A percentile compares a stretch with the other conserved stretches of the same genome.
Conservation (phyloP, 1,140 invertebrate species). For the Stenopsyche tienmushanensis region DNA sequence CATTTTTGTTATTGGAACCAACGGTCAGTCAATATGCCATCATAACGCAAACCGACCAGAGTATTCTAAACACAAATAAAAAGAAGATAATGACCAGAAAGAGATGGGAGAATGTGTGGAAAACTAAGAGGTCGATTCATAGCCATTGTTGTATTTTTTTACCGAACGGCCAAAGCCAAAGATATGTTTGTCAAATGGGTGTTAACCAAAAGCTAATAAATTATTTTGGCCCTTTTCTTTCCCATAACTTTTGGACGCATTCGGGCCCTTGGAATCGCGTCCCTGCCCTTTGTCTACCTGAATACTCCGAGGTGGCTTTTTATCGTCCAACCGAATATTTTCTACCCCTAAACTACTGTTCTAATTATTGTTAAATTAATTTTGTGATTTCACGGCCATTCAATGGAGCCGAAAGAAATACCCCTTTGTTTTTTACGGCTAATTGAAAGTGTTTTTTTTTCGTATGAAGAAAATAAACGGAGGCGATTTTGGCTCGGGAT, state of each 20-base stretch:
- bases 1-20: neutral
- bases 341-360: no score
- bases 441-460: no score
- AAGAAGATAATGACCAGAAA: constrained; percentile 16
- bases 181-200: constrained; percentile 35
- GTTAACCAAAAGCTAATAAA: constrained; percentile 35
- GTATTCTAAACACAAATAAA: constrained; percentile 14
- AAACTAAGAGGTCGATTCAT: neutral
- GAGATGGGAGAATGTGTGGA: constrained; percentile 5
- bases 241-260: constrained; percentile 9
- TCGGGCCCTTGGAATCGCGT: neutral
- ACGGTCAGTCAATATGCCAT: constrained; percentile 5
- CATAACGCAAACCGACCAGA: neutral
- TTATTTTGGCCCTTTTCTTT: constrained; percentile 29
- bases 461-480: no score
- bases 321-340: no score
- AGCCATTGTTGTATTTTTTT: neutral
- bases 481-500: no score
- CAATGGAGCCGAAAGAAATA: no score
- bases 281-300: neutral
- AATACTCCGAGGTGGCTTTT: no score
- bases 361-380: no score
- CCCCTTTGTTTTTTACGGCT: no score
- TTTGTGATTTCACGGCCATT: no score
- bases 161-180: constrained; percentile 5